Base-by-base conservation (phyloP, 1,140 invertebrate genomes). In the Lepidurus packardi region DNA sequence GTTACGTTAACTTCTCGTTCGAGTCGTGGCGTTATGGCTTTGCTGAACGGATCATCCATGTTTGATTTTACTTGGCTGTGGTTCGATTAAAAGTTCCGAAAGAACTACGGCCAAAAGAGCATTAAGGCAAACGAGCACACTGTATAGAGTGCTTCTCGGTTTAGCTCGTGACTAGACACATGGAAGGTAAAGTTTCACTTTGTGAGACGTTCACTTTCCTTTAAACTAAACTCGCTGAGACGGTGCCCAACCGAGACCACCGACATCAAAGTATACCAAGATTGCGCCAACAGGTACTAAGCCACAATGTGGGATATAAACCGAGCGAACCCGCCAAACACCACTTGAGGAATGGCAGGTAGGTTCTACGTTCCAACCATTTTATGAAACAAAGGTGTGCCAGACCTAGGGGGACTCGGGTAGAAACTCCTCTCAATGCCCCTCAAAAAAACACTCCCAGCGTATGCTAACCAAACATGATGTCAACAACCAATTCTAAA, bases 111-210 rank as follows among this genome's bases (percentile, higher is more conserved):
- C 34, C 34, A 34, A 34, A 34, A 34, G 34, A 0, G 34, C 34
- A 34, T 34, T 34, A 34, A 34, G 34, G 13, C 9, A n/a, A 16
- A 65, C 4, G 53, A 7, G n/a, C 16, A 65, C 53, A 65, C 53
- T n/a, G n/a, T 65, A 6, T 13, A 65, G 34, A 65, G 34, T 34
- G 34, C 53, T 65, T 65, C 21, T 65, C 13, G 53, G 21, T 1
- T n/a, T 16, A 65, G 21, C n/a, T 65, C 6, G 53, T n/a, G 53
- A 65, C 53, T 65, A 65, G 45, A 21, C 21, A 65, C 13, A 21
- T 65, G 53, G 21, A 65, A 65, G 21, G 9, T 47, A n/a, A 9
- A 65, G 53, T 65, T 65, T 65, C 53, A 65, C 53, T 65, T 65
- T 65, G 13, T 65, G 53, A n/a, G 16, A 13, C 21, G 13, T 65